These are phyloP conservation scores for Epistrophe grossulariae DNA, from an alignment of 2,888 invertebrate genomes.

Conservation along the genomic window DNA sequence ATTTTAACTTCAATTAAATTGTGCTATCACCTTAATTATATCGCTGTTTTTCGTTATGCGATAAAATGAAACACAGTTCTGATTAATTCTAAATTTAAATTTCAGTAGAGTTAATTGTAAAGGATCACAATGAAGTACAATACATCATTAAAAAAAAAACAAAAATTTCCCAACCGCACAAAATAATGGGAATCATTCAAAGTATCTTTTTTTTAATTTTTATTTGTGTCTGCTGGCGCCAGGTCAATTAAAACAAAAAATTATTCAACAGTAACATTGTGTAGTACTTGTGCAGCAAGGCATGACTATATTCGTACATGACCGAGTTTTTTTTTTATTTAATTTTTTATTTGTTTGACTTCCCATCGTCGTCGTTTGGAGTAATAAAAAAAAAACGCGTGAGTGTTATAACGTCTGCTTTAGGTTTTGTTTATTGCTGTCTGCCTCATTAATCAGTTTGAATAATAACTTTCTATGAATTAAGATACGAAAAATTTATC, in stretches of 20 bases:
- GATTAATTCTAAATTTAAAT: not conserved
- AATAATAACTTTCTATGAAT: conserved; percentile 13
- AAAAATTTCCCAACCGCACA: conserved; percentile 1
- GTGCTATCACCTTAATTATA: not conserved
- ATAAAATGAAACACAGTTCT: not conserved
- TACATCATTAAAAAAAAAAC: not conserved
- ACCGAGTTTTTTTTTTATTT: conserved; percentile 55
- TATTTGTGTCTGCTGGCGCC: conserved; percentile 76
- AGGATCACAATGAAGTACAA: not conserved
- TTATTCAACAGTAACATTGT: conserved; percentile 67
- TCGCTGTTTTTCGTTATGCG: not conserved
- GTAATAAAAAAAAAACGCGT: conserved; percentile 16
- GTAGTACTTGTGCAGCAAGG: conserved; percentile 47
- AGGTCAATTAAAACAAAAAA: conserved; percentile 77
- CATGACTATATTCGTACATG: conserved; percentile 50
- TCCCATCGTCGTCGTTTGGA: conserved; percentile 28
- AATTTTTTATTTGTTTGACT: conserved; percentile 27
- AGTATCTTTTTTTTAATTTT: conserved; percentile 30
- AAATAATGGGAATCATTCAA: conserved; percentile 25
- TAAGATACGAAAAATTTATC: not conserved
- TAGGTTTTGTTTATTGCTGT: not conserved
- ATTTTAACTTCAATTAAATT: too few species aligned
- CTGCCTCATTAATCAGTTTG: conserved; percentile 34
- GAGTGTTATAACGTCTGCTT: conserved; percentile 26
- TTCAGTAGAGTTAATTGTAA: not conserved